Evolutionary conservation across 1,140 invertebrate species (phyloP).

Genomic region (Ceratina australensis): DNA sequence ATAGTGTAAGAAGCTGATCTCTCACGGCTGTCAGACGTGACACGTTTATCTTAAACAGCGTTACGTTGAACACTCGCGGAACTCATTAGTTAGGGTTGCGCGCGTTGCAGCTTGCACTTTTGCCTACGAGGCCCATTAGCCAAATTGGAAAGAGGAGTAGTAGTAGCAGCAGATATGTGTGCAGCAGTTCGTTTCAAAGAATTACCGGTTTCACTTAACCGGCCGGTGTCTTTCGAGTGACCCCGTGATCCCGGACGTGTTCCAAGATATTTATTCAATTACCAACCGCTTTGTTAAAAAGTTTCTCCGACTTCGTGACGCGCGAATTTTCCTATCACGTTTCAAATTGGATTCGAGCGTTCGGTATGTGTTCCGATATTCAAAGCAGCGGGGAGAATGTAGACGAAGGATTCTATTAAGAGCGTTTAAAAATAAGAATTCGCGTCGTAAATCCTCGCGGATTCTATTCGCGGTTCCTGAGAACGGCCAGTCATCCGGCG

Average conservation of each 20-base stretch:
- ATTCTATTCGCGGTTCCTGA: background rate
- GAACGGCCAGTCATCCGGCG: background rate
- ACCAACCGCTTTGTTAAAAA: too few relatives aligned
- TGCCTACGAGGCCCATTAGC: slow-evolving; percentile 34
- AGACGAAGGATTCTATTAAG: too few relatives aligned
- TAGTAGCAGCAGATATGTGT: too few relatives aligned
- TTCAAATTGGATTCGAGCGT: too few relatives aligned
- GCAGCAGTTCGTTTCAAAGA: background rate
- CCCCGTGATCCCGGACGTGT: background rate
- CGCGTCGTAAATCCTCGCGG: background rate
- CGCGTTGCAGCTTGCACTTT: slow-evolving; percentile 16
- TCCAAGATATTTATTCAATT: background rate
- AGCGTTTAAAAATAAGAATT: too few relatives aligned
- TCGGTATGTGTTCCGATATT: too few relatives aligned
- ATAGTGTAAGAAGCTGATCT: slow-evolving; percentile 1
- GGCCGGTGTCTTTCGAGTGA: background rate
- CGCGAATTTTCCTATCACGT: too few relatives aligned
- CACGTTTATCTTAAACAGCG: slow-evolving; percentile 45
- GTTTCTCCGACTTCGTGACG: too few relatives aligned
- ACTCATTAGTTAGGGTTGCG: slow-evolving; percentile 42
- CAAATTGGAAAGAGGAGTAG: slow-evolving; percentile 40
- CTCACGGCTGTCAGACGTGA: slow-evolving; percentile 44
- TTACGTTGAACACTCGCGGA: slow-evolving; percentile 39
- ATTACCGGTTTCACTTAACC: background rate
- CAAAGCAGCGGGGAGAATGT: too few relatives aligned